Percentiles rank a stretch among this genome's conserved stretches.
Conservation (phyloP, 2,888 invertebrate genomes). For the Macaria notata region DNA sequence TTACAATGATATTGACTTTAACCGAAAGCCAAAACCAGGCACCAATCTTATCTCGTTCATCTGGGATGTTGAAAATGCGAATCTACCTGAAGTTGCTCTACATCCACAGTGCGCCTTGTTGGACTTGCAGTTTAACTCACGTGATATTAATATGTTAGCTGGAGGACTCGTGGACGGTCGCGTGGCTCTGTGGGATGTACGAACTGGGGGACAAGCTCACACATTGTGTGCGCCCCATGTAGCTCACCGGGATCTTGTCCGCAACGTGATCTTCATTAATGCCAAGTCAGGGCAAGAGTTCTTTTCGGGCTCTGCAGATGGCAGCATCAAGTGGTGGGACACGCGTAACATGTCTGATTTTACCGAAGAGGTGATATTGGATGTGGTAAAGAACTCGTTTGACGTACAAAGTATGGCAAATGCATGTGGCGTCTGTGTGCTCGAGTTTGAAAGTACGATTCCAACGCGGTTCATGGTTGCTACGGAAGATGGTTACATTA, state of each 20-base stretch:
- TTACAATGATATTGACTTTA: conserved; percentile 90
- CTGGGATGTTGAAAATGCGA: conserved; percentile 5
- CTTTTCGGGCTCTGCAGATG: conserved; percentile 95
- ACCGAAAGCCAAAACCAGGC: conserved; percentile 56
- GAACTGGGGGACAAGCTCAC: conserved; percentile 85
- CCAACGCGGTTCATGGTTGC: conserved; percentile 89
- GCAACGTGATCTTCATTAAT: conserved; percentile 92
- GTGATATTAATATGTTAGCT: not conserved
- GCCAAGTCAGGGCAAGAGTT: conserved; percentile 96
- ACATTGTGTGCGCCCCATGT: conserved; percentile 81
- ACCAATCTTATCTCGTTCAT: conserved; percentile 18
- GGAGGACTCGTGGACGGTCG: conserved; percentile 84
- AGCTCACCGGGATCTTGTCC: conserved; percentile 93
- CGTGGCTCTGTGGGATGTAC: conserved; percentile 88
- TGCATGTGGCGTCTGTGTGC: conserved; percentile 81
- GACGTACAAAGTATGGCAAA: conserved; percentile 78
- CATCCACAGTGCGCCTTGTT: not conserved
- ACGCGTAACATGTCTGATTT: conserved; percentile 75
- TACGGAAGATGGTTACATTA: conserved; percentile 84
- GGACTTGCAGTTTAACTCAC: conserved; percentile 1
- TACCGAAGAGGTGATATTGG: conserved; percentile 5
- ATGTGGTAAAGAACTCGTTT: conserved; percentile 64
- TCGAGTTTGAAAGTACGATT: conserved; percentile 88
- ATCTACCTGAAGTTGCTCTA: not conserved
- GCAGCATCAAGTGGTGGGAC: conserved; percentile 92